Conservation (phyloP, 1,140 invertebrate species). For the Lepidurus apus region DNA sequence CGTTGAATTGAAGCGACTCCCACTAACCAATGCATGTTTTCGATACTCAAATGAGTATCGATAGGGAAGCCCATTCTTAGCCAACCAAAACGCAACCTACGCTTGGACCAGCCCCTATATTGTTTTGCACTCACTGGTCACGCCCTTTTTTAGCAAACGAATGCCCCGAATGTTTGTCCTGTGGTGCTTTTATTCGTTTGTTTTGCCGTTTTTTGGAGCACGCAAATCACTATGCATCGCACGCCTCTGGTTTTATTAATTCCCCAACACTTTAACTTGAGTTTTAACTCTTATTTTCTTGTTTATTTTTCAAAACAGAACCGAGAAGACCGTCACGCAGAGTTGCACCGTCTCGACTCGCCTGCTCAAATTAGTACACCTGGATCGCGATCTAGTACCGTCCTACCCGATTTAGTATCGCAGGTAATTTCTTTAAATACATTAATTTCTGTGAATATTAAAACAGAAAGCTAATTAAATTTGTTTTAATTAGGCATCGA, state of each 20-base stretch:
- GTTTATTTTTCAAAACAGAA: slow-evolving; percentile 50
- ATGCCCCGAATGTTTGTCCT: background rate
- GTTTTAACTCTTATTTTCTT: slow-evolving; percentile 33
- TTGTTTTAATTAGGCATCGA: slow-evolving; percentile 54
- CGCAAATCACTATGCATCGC: slow-evolving; percentile 21
- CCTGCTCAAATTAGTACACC: slow-evolving; percentile 44
- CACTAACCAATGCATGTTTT: slow-evolving; percentile 1
- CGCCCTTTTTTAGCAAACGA: background rate
- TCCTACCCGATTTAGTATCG: slow-evolving; percentile 88
- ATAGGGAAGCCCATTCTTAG: background rate
- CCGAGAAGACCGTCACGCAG: slow-evolving; percentile 55
- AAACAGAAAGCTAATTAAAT: background rate
- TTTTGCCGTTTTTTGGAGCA: slow-evolving; percentile 18
- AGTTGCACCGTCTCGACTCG: slow-evolving; percentile 52
- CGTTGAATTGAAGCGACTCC: background rate
- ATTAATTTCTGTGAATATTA: too few species aligned
- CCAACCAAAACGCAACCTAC: background rate
- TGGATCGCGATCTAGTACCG: slow-evolving; percentile 71
- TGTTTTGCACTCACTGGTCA: slow-evolving; percentile 4
- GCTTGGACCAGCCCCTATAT: slow-evolving; percentile 4
- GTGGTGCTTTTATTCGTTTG: slow-evolving; percentile 5
- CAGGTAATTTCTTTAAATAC: slow-evolving; percentile 41
- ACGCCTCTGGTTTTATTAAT: slow-evolving; percentile 36
- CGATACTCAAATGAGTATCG: background rate
- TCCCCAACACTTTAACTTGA: slow-evolving; percentile 29